Evolutionary conservation across 2,113 vertebrate genomes (phyloP), one percentile per base, ranked within the genome.

Genomic region (Clarias gariepinus): DNA sequence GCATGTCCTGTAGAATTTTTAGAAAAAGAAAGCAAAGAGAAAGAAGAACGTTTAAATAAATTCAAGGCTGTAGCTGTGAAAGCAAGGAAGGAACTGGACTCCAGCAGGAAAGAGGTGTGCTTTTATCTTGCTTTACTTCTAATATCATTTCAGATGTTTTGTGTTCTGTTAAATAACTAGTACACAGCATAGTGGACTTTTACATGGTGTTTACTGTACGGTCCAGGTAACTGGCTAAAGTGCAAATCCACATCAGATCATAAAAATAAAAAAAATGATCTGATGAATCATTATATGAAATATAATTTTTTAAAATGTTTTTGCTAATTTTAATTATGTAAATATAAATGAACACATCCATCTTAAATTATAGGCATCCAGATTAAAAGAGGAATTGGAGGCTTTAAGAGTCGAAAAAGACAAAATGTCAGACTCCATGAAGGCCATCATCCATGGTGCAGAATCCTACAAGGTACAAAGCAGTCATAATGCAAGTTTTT

Each of bases 21-120:
- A 28, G 91, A 95, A 87, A 94, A 93, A 61, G 91, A 90, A 82
- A 93, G 91, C 90, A 96, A 95, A 85, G 96, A 96, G 53, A 99
- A 96, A 88, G 96, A 97, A 1, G 97, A 97, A 77, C 98, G 95
- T 92, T 94, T 97, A 91, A 97, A 94, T 92, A 99, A 98, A 94
- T 96, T 99, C 81, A 99, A 98, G 93, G 93, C 97, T 23, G 97
- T 99, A 63, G 98, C 98, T 66, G 94, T 99, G 86, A 99, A 99
- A 94, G 97, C 97, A 79, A 98, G 96, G 92, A 99, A 98, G 90
- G 98, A 99, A 89, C 93, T 99, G 86, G 97, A 97, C 89, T 92
- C 84, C 85, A 97, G 94, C 89, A 96, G 94, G 92, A 99, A 97
- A 93, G 97, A 99, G 97, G 98, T 99, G 30, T 77, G 11, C 3